phyloP scores from a whole-genome alignment of 2,888 invertebrate genomes.

The Metalampra italica region DNA sequence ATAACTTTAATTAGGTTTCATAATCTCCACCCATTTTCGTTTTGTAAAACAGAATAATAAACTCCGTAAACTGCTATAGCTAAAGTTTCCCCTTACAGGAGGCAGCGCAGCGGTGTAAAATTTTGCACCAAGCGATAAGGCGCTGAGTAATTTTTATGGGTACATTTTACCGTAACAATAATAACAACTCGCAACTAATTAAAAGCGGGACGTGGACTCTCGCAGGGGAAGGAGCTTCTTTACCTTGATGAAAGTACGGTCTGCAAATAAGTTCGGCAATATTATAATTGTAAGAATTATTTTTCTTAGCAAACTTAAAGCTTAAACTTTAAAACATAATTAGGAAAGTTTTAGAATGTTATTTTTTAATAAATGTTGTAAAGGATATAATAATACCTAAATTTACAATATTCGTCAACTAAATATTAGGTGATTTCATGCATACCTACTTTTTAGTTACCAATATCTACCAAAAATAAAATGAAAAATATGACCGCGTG shows the following conservation, averaged over 20 bases:
- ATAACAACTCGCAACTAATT: slow-evolving; percentile 73
- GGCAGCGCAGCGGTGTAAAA: slow-evolving; percentile 30
- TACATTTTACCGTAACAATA: slow-evolving; percentile 62
- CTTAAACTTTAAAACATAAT: too few relatives aligned
- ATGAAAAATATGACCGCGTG: too few relatives aligned
- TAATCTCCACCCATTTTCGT: slow-evolving; percentile 9
- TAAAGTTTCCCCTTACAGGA: slow-evolving; percentile 11
- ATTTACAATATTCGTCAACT: too few relatives aligned
- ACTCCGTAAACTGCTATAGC: slow-evolving; percentile 2
- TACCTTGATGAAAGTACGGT: slow-evolving; percentile 54
- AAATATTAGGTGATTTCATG: too few relatives aligned
- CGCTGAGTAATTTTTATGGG: slow-evolving; percentile 59
- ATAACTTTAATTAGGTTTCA: slow-evolving; percentile 1
- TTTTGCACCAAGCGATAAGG: slow-evolving; percentile 47
- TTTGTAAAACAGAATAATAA: slow-evolving; percentile 11
- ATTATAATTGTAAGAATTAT: not conserved
- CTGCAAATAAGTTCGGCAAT: slow-evolving; percentile 29
- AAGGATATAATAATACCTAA: too few relatives aligned
- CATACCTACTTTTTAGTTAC: too few relatives aligned
- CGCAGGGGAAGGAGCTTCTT: slow-evolving; percentile 43
- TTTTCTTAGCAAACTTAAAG: not conserved
- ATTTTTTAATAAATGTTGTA: too few relatives aligned
- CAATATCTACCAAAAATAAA: too few relatives aligned
- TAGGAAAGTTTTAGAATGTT: not conserved
- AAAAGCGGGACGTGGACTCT: slow-evolving; percentile 57